Evolutionary conservation across 1,140 invertebrate species (phyloP).

Genomic region (Sycophila sp.): DNA sequence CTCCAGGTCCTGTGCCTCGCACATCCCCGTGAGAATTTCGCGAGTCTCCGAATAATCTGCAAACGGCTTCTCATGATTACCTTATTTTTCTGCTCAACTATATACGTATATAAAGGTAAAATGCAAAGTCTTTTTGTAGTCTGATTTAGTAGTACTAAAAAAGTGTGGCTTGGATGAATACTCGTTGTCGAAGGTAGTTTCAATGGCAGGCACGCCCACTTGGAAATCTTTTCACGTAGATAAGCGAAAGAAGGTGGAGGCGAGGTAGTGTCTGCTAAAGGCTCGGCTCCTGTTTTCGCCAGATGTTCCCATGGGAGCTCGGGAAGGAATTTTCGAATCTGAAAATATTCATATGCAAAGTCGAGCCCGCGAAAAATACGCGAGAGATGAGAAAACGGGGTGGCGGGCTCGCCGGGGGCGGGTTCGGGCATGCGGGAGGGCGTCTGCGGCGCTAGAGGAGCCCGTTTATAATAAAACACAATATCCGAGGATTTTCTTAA

Average conservation of each 20-base stretch:
- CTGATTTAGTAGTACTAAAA: no score
- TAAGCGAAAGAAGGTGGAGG: slow-evolving; percentile 18
- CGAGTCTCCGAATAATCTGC: no score
- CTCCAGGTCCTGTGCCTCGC: no score
- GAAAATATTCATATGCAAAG: slow-evolving; percentile 63
- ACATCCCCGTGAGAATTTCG: no score
- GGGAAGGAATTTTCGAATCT: slow-evolving; percentile 61
- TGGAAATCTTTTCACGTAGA: slow-evolving; percentile 26
- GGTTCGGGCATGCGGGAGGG: slow-evolving; percentile 17
- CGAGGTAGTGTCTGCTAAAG: slow-evolving; percentile 7
- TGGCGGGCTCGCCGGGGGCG: slow-evolving; percentile 4
- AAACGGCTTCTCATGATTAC: no score
- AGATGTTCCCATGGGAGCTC: slow-evolving; percentile 46
- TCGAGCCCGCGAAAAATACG: slow-evolving; percentile 40
- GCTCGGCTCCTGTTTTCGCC: slow-evolving; percentile 36
- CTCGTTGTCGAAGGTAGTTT: no score
- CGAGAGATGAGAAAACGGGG: slow-evolving; percentile 10
- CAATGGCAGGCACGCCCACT: background rate
- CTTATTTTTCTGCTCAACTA: no score
- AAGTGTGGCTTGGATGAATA: no score
- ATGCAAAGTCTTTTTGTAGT: no score
- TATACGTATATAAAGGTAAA: no score
- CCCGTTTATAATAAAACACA: slow-evolving; percentile 67
- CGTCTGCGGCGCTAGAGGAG: slow-evolving; percentile 22
- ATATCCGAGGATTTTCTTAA: slow-evolving; percentile 70